Evolutionary conservation across 2,113 vertebrate species (phyloP).

Genomic region (Geococcyx californianus): DNA sequence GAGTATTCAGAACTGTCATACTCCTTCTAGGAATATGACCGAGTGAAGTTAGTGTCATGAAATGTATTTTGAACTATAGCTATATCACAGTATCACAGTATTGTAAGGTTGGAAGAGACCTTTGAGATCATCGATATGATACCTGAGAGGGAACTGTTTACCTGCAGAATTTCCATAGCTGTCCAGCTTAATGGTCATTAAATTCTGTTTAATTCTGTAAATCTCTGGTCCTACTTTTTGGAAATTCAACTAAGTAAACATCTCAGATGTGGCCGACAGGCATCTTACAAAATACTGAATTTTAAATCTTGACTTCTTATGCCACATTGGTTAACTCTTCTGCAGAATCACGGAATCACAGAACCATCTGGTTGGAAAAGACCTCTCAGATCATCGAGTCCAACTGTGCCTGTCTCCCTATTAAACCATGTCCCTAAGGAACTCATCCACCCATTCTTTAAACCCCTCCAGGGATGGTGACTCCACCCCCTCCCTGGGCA

Average conservation of each 20-base stretch:
- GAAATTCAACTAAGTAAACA: neutral
- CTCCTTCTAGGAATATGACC: conserved; percentile 31
- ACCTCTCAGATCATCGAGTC: too few relatives aligned
- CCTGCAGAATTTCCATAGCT: neutral
- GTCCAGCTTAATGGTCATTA: neutral
- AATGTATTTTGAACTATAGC: neutral
- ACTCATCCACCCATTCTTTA: too few relatives aligned
- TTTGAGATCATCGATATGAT: too few relatives aligned
- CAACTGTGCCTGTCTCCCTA: too few relatives aligned
- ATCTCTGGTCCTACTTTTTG: neutral
- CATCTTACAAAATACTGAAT: neutral
- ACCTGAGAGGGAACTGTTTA: neutral
- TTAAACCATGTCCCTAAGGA: too few relatives aligned
- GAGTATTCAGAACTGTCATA: neutral
- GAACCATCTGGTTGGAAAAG: too few relatives aligned
- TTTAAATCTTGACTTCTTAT: neutral
- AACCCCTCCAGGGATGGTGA: too few relatives aligned
- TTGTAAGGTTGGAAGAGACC: too few relatives aligned
- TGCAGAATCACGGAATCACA: too few relatives aligned
- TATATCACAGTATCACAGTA: too few relatives aligned
- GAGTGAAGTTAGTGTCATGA: neutral
- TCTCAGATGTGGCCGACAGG: neutral
- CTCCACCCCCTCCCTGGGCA: too few relatives aligned
- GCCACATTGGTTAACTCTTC: neutral
- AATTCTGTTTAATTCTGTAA: neutral